Evolutionary conservation across 1,140 invertebrate genomes (phyloP), one percentile per base, ranked within the genome.

Genomic region (Neotoxoptera formosana): DNA sequence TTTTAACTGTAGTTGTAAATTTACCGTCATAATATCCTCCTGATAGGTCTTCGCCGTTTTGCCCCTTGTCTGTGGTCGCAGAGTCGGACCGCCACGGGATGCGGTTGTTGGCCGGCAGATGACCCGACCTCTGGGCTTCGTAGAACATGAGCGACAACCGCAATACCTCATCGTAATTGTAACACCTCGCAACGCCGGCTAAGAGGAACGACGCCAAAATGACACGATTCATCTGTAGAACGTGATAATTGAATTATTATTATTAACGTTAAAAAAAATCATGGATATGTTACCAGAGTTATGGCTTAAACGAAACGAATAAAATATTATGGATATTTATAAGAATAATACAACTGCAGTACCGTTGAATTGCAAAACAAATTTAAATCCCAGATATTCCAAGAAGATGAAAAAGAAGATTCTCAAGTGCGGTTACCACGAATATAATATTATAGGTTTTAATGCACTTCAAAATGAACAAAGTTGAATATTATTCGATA

Each of bases 21-120:
- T 95, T 95, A 97, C 96, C 96, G 94, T 97, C 96, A 94, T 97
- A 97, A 95, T 97, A 97, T 87, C 97, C 97, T 84, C 97, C 97
- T 25, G 95, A 96, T 21, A 97, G 95, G 94, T 97, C 96, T 94
- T 96, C 96, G 8, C 96, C 96, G 56, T 96, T 95, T 11, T 95
- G 94, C 11, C 96, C 96, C 47, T 95, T 94, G 94, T 97, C 97
- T 25, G 95, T 94, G 20, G 97, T 94, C 11, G 96, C 96, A 0
- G 96, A 97, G 95, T 97, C 96, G 0, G 95, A 95, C 93, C 96
- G 95, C 96, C 96, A 97, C 7, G 95, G 94, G 60, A 97, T 96
- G 25, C 96, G 95, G 94, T 96, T 96, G 93, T 96, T 95, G 7
- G 95, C 94, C 0, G 96, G 96, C 17, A 97, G 95, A 86, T 95